Evolutionary conservation across 2,797 vertebrate species (phyloP).

Genomic region (Hydrolagus colliei): DNA sequence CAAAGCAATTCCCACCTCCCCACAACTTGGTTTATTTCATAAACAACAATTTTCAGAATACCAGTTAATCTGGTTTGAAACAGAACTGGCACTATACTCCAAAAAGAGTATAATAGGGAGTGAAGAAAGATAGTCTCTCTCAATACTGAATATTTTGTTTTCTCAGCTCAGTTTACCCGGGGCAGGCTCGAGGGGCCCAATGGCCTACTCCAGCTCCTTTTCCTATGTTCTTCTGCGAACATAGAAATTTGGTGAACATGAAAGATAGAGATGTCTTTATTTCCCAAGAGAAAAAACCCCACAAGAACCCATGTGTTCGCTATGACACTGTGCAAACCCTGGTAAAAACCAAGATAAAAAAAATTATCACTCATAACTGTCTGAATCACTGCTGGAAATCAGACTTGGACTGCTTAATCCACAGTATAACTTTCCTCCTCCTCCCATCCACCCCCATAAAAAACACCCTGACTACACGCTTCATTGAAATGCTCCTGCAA

Average conservation of each 20-base stretch:
- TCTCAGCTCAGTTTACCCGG: not conserved
- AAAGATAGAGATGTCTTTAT: not conserved
- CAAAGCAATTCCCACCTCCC: too few species aligned
- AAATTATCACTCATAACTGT: not conserved
- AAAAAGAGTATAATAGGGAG: not conserved
- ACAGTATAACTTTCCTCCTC: not conserved
- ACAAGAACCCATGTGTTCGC: conserved; percentile 66
- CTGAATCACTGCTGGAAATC: not conserved
- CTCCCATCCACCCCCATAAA: not conserved
- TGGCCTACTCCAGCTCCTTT: too few species aligned
- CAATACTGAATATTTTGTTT: not conserved
- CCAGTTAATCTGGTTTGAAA: too few species aligned
- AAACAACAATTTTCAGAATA: too few species aligned
- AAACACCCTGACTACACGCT: conserved; percentile 24
- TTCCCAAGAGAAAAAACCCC: conserved; percentile 43
- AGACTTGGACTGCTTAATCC: not conserved
- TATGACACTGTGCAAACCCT: conserved; percentile 62
- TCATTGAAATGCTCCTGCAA: conserved; percentile 29
- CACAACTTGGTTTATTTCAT: too few species aligned
- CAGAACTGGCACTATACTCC: too few species aligned
- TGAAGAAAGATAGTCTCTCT: not conserved
- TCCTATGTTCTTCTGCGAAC: too few species aligned
- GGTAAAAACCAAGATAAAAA: conserved; percentile 52
- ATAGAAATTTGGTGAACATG: not conserved
- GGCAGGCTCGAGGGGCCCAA: too few species aligned